phyloP scores from a whole-genome alignment of 92 coral and sea anemone species.

The Meandrina meandrites region DNA sequence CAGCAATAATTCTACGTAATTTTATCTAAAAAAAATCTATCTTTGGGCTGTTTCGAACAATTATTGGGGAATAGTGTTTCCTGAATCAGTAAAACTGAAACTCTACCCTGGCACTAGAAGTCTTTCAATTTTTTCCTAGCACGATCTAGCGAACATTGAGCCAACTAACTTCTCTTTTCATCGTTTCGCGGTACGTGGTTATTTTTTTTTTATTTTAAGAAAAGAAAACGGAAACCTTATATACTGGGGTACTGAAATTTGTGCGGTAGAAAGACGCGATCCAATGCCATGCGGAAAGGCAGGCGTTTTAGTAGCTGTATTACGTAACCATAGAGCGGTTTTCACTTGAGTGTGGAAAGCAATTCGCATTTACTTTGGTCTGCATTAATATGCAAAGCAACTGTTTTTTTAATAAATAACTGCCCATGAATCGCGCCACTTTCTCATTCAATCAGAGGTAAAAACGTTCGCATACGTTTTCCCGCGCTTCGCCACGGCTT shows the following conservation, averaged over 20 bases:
- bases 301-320: background rate
- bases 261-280: background rate
- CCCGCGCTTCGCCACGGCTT: background rate
- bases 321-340: background rate
- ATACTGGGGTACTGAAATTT: background rate
- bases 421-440: background rate
- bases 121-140: background rate
- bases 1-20: too few species aligned
- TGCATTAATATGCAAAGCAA: too few species aligned
- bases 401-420: background rate
- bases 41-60: background rate
- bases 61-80: background rate
- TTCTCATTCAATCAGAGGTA: background rate
- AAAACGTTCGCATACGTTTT: background rate
- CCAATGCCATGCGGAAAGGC: background rate
- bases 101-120: background rate
- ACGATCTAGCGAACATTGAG: background rate
- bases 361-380: background rate
- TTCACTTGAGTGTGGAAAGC: background rate
- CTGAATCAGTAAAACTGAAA: background rate
- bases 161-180: background rate
- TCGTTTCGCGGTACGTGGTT: background rate
- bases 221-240: too few species aligned
- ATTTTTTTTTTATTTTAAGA: too few species aligned
- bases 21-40: background rate